phyloP scores from a whole-genome alignment of 2,113 vertebrate species.

The Sturnira hondurensis region DNA sequence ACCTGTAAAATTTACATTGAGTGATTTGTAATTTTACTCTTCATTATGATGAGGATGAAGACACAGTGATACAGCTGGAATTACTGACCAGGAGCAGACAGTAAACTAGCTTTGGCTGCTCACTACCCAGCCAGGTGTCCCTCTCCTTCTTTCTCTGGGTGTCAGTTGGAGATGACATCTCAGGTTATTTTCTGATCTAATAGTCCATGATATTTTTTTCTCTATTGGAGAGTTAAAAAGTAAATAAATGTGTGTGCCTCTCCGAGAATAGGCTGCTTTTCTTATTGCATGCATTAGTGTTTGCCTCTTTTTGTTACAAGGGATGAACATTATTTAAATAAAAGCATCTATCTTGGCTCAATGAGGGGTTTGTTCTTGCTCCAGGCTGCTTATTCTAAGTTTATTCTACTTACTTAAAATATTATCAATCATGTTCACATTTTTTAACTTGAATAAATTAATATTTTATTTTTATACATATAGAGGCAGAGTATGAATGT shows the following conservation, averaged over 20 bases:
- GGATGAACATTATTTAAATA: constrained; percentile 17
- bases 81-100: too few relatives aligned
- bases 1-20: neutral
- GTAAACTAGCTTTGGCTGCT: neutral
- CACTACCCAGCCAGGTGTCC: rapidly evolving
- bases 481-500: neutral
- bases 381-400: neutral
- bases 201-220: neutral
- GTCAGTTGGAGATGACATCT: neutral
- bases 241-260: neutral
- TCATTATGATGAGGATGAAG: neutral
- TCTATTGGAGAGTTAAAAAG: neutral
- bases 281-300: neutral
- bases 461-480: neutral
- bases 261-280: neutral
- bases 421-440: neutral
- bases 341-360: neutral
- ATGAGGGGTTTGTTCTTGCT: neutral
- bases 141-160: neutral
- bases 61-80: neutral
- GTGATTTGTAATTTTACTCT: neutral
- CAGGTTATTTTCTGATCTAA: neutral
- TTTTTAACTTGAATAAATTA: neutral
- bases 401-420: neutral
- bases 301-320: neutral